Percentiles rank a stretch among this genome's conserved stretches.
Conservation (phyloP, 64 coral and sea anemone genomes). For the Montipora foliosa region DNA sequence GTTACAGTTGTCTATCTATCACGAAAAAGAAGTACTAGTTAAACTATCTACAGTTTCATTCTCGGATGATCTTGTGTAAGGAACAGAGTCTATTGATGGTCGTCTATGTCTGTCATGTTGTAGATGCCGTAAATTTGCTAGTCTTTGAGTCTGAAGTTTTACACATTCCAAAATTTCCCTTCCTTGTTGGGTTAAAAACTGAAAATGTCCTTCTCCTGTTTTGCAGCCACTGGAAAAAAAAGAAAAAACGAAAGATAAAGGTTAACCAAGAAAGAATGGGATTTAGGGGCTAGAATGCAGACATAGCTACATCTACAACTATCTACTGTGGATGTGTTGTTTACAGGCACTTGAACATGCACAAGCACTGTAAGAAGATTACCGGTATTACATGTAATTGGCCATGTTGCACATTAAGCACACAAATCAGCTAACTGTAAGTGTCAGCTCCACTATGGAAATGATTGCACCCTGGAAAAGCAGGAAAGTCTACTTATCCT, state of each 20-base stretch:
- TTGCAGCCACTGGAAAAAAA: conserved; percentile 77
- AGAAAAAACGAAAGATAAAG: not conserved
- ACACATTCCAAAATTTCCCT: conserved; percentile 92
- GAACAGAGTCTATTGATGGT: conserved; percentile 84
- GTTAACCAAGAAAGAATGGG: not conserved
- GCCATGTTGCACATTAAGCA: too few species aligned
- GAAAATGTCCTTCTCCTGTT: conserved; percentile 80
- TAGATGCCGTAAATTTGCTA: conserved; percentile 54
- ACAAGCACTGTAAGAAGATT: too few species aligned
- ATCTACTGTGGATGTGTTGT: too few species aligned
- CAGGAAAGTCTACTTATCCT: too few species aligned
- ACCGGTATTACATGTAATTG: too few species aligned
- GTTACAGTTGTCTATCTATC: not conserved
- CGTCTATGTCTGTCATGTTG: conserved; percentile 43
- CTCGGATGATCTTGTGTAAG: conserved; percentile 84
- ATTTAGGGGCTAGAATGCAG: too few species aligned
- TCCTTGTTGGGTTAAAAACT: conserved; percentile 85
- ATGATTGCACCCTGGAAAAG: too few species aligned
- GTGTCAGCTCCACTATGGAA: too few species aligned
- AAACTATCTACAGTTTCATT: conserved; percentile 91
- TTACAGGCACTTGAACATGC: too few species aligned
- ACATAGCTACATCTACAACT: too few species aligned
- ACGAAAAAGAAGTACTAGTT: conserved; percentile 71
- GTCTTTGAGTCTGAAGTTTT: conserved; percentile 92
- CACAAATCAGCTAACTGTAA: too few species aligned